Evolutionary conservation across 1,140 invertebrate genomes (phyloP), one percentile per base, ranked within the genome.

Genomic region (Aphelinus certus): DNA sequence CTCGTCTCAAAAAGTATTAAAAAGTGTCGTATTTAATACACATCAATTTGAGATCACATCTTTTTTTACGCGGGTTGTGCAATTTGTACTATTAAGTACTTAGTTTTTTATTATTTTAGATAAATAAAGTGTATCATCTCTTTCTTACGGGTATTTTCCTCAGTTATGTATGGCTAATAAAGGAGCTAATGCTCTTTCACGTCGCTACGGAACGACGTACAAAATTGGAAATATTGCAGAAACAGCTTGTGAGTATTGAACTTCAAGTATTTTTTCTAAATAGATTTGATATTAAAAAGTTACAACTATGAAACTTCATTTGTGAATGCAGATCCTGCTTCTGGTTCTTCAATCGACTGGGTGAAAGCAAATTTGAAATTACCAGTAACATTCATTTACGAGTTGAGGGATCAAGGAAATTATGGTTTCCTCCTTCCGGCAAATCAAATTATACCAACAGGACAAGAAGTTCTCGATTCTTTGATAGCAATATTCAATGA

Each of bases 141-240:
- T 26, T 26, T 72, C 2, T 51, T 26, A 26, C 26, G 26, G 26
- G 26, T 26, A 26, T 26, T 26, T 26, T 26, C 26, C 26, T 26
- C 26, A 72, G 60, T 5, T 9, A n/a, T 6, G n/a, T 45, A 66
- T 69, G 42, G 62, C 43, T 48, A 48, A 42, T 4, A 85, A 89
- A 66, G 89, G 92, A 0, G 88, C 90, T 1, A 73, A 84, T 1
- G 90, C 89, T 7, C 85, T 93, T 42, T 83, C 87, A 0, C 84
- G 89, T 47, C 87, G 90, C 73, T 92, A 91, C 77, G 91, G 92
- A 65, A 93, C 92, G 0, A 83, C 88, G 65, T 94, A 92, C 75
- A 84, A 86, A 1, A 86, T 88, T 10, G 91, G 89, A 83, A 89
- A 87, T 71, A 85, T 90, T 70, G 88, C 86, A 55, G 88, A 90